phyloP scores from a whole-genome alignment of 2,888 invertebrate species.

The Calameuta pallipes region DNA sequence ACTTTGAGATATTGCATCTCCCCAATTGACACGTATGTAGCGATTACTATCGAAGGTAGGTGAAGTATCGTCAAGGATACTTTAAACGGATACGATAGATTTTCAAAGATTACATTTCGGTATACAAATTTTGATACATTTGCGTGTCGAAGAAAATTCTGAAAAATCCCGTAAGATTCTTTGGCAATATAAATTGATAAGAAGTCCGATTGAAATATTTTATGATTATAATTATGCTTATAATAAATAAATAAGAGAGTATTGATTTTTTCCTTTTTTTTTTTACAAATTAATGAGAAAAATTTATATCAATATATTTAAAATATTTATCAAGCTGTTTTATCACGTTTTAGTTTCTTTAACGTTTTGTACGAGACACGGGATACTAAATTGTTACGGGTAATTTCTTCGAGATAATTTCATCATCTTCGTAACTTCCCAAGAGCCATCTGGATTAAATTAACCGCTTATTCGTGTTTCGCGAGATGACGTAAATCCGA shows the following conservation, averaged over 20 bases:
- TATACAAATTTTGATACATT: neutral
- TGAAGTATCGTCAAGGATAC: neutral
- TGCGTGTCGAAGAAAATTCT: neutral
- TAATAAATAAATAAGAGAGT: neutral
- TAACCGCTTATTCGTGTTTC: neutral
- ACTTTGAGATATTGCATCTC: neutral
- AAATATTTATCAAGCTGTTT: neutral
- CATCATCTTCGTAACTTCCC: neutral
- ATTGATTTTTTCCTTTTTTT: neutral
- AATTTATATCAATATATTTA: neutral
- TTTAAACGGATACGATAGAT: neutral
- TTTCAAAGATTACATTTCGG: neutral
- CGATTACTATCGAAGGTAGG: neutral
- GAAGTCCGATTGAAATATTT: neutral
- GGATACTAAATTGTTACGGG: neutral
- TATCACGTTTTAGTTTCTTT: neutral
- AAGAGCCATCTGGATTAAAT: neutral
- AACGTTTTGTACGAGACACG: neutral
- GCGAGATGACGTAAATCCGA: neutral
- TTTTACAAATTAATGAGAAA: neutral
- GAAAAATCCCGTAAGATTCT: neutral
- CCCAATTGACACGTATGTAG: neutral
- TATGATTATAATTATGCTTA: neutral
- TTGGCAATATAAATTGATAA: neutral
- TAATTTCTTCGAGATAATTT: neutral